Evolutionary conservation across 1,140 invertebrate species (phyloP), one percentile per base, ranked within the genome.

Genomic region (Stenopsyche tienmushanensis): DNA sequence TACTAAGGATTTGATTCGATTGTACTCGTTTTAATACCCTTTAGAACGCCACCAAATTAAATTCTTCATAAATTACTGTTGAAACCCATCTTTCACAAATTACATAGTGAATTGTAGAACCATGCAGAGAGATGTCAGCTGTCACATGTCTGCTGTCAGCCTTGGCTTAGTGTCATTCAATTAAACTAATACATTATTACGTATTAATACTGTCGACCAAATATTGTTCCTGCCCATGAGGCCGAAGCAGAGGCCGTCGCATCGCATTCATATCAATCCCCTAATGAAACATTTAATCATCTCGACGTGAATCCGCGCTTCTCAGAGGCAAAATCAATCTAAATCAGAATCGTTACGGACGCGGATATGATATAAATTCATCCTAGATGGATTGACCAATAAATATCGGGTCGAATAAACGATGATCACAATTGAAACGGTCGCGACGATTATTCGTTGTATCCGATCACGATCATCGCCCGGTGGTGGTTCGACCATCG

Each of bases 101-200:
- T n/a, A n/a, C n/a, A n/a, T n/a, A n/a, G n/a, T n/a, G n/a, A n/a
- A n/a, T n/a, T n/a, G n/a, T n/a, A n/a, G n/a, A n/a, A n/a, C n/a
- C n/a, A n/a, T n/a, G n/a, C n/a, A n/a, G n/a, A n/a, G n/a, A n/a
- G n/a, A 13, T 34, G 29, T 34, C 29, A 34, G 29, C 29, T 34
- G 29, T 34, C 29, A 34, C 29, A 13, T 34, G 29, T 34, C 13
- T 13, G 5, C 29, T 34, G 29, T 34, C 29, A 34, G 29, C 5
- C 29, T 34, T 13, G 25, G 34, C 26, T 58, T 58, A 58, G 26
- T 41, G 55, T 58, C 55, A 41, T 58, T 58, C 34, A 58, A 58
- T 58, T 34, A 41, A 39, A 58, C 55, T 58, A 58, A 58, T 58
- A 17, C 55, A 7, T 21, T 13, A 54, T 34, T 34, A 34, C 5